Percentiles rank a stretch among this genome's conserved stretches.
Evolutionary conservation across 2,888 invertebrate species (phyloP).

Genomic region (Craniophora ligustri): DNA sequence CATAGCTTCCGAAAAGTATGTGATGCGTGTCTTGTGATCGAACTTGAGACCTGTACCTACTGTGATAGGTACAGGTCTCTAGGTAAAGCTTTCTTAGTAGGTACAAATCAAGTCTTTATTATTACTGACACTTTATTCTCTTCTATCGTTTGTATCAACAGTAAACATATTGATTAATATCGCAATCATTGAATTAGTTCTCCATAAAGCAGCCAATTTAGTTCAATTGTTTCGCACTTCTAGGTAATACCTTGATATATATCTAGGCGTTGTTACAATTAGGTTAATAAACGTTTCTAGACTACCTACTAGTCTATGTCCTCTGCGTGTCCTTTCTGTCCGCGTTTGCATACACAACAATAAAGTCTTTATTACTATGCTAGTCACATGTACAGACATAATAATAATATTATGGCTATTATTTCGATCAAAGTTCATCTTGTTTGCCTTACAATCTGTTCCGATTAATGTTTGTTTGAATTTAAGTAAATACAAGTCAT

Average conservation of each 20-base stretch:
- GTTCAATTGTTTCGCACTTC: constrained; percentile 44
- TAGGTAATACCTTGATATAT: constrained; percentile 40
- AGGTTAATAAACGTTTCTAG: constrained; percentile 31
- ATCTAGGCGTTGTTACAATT: constrained; percentile 37
- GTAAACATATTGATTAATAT: constrained; percentile 31
- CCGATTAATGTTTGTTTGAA: too few species aligned
- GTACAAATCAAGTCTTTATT: neutral
- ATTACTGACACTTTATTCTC: constrained; percentile 17
- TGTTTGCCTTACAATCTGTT: too few species aligned
- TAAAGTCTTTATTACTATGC: constrained; percentile 16
- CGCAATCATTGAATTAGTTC: constrained; percentile 45
- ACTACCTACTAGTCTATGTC: constrained; percentile 13
- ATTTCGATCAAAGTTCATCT: neutral
- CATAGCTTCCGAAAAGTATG: too few species aligned
- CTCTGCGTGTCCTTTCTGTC: constrained; percentile 30
- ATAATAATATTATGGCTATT: neutral
- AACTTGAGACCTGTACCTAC: too few species aligned
- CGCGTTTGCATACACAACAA: constrained; percentile 34
- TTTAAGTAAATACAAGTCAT: too few species aligned
- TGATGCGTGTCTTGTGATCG: too few species aligned
- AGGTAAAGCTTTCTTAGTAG: too few species aligned
- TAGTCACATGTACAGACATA: constrained; percentile 1
- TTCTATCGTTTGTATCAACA: constrained; percentile 7
- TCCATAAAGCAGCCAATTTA: constrained; percentile 44
- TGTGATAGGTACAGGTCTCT: too few species aligned